Percentiles rank a stretch among this genome's conserved stretches.
These are phyloP conservation scores for Mormyrops boulengeri DNA, from an alignment of 2,797 vertebrate genomes.

Conservation along the genomic window DNA sequence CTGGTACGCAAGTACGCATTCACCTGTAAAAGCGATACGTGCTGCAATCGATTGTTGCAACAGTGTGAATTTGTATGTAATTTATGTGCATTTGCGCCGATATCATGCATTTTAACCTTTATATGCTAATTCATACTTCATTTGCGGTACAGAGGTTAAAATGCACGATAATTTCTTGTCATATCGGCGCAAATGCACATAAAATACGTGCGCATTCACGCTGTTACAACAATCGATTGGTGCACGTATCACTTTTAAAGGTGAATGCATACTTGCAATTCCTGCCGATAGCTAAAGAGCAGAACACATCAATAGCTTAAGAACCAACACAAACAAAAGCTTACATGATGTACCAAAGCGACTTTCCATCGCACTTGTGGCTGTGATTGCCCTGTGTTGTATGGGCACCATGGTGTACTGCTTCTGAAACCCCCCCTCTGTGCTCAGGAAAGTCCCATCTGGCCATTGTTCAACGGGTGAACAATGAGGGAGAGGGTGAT, in stretches of 20 bases:
- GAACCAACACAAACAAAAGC: not conserved
- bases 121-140: no score
- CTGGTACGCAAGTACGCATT: not conserved
- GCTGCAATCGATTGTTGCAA: no score
- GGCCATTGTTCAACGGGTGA: conserved; percentile 96
- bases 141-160: not conserved
- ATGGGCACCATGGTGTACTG: not conserved
- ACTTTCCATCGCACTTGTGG: not conserved
- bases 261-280: not conserved
- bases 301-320: not conserved
- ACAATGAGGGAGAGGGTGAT: conserved; percentile 97
- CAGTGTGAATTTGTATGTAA: no score
- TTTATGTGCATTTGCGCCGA: no score
- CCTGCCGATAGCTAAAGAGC: not conserved
- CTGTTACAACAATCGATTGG: not conserved
- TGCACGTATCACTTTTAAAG: not conserved
- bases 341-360: not conserved
- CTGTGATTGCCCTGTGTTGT: not conserved
- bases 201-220: not conserved
- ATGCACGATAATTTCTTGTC: not conserved
- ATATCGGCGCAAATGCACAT: not conserved
- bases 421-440: conserved; percentile 27
- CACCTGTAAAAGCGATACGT: no score
- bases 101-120: no score
- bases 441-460: conserved; percentile 92